Evolutionary conservation across 1,140 invertebrate species (phyloP), one percentile per base, ranked within the genome.

Genomic region (Papilio polyxenes): DNA sequence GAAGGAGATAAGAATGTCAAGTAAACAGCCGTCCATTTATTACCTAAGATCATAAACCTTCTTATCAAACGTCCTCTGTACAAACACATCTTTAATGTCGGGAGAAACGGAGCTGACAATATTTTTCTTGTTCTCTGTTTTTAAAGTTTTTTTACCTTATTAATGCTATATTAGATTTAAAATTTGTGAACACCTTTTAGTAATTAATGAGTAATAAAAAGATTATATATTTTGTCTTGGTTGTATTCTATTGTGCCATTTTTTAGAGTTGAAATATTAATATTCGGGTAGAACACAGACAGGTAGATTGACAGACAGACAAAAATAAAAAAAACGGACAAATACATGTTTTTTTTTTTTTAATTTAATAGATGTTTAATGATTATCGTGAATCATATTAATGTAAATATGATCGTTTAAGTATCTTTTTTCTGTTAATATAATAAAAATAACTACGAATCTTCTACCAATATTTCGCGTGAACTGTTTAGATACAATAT

Each of bases 11-110:
- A 75, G 10, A 72, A 17, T 10, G 23, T 15, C 65, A 78, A 76
- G 56, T 85, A 83, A 84, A 85, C 83, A 85, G 81, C 72, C 31
- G 8, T 11, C 65, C 65, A 72, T 72, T 69, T 72, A 72, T 72
- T 37, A 72, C 31, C 31, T 37, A 65, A 7, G 59, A 69, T 69
- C 23, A 1, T 69, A 69, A 69, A 69, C 1, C 13, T 23, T 13
- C 62, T 69, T 69, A 69, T 69, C 65, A 31, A 59, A 4, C n/a
- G 20, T 62, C 59, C 23, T 69, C 62, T 37, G 23, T 37, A 69
- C 62, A 10, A 23, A 65, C 9, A 65, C 20, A 23, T 65, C 59
- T 65, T 62, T 62, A 62, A 31, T 65, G 20, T 69, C 11, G 65
- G 31, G 65, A 31, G 11, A 69, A 37, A 69, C 13, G 65, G 6